Evolutionary conservation across 1,140 invertebrate genomes (phyloP), one percentile per base, ranked within the genome.

Genomic region (Drosophila auraria): DNA sequence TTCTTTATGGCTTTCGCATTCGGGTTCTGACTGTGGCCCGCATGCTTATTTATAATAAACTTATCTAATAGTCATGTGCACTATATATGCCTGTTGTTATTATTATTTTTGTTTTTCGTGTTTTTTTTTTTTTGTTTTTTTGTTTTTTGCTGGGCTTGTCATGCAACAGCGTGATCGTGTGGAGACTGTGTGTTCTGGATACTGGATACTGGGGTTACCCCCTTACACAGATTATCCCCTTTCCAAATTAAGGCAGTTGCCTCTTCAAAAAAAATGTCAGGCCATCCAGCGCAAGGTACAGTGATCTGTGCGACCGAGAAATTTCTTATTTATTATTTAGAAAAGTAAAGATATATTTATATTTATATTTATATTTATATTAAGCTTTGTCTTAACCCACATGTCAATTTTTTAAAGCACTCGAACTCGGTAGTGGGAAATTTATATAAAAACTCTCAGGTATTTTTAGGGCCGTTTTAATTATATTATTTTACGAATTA

Each of bases 41-140:
- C 82, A 74, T 80, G 59, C 71, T 69, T 87, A 73, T 80, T 83
- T 80, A 83, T 87, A 83, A 87, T 87, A 84, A 78, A 81, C 84
- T 87, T 89, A 87, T 81, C 78, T 87, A 89, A 87, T 74, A 70
- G 83, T 81, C 82, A 86, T 84, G 82, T 86, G 62, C 56, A 79
- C 63, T 53, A 56, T 51, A 17, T 61, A 17, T 38, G 30, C 40
- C 20, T 42, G 53, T 30, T 42, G 25, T 56, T 50, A 40, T 60
- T 64, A 47, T 50, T 49, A 14, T 58, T 66, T 60, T 15, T 49
- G 27, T 9, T 44, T n/a, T 20, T 30, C 6, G 27, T 7, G 6
- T 44, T 23, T 38, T 20, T 51, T 71, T 50, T 15, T 58, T n/a
- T 20, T 51, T 71, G 45, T 15, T 58, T n/a, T 51, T 71, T 50